These are phyloP conservation scores for Notoglanidium macrostoma DNA, from an alignment of 2,797 vertebrate species.

Conservation along the genomic window DNA sequence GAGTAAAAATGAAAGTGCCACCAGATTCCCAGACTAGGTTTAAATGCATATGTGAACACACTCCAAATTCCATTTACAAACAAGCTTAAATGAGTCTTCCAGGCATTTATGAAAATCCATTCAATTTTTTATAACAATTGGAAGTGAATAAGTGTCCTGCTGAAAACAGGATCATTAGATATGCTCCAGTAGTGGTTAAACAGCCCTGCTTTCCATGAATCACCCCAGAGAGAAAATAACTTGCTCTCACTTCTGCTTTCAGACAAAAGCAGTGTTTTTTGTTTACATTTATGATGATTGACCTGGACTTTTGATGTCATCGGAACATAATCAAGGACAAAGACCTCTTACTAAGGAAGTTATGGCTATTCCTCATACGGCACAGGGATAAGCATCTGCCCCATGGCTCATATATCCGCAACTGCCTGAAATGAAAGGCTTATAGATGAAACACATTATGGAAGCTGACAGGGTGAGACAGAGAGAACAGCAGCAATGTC, in stretches of 20 bases:
- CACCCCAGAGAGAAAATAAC: background rate
- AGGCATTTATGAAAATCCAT: background rate
- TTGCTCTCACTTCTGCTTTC: background rate
- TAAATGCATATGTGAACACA: background rate
- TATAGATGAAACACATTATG: background rate
- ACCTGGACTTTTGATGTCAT: background rate
- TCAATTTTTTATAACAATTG: background rate
- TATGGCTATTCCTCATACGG: background rate
- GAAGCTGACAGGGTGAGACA: background rate
- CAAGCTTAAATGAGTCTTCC: background rate
- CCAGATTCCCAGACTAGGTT: background rate
- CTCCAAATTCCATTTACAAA: background rate
- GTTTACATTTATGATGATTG: background rate
- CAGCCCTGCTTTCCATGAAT: background rate
- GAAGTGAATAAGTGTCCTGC: background rate
- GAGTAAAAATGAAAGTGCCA: background rate
- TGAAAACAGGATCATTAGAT: background rate
- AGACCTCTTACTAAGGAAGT: background rate
- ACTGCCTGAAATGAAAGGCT: background rate
- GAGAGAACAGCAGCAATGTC: background rate
- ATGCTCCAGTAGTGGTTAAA: background rate
- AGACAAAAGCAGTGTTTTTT: background rate
- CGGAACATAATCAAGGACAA: background rate
- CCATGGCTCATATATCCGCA: background rate
- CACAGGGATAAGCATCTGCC: background rate